Evolutionary conservation across 2,113 vertebrate species (phyloP), one percentile per base, ranked within the genome.

Genomic region (Phyllostomus discolor): DNA sequence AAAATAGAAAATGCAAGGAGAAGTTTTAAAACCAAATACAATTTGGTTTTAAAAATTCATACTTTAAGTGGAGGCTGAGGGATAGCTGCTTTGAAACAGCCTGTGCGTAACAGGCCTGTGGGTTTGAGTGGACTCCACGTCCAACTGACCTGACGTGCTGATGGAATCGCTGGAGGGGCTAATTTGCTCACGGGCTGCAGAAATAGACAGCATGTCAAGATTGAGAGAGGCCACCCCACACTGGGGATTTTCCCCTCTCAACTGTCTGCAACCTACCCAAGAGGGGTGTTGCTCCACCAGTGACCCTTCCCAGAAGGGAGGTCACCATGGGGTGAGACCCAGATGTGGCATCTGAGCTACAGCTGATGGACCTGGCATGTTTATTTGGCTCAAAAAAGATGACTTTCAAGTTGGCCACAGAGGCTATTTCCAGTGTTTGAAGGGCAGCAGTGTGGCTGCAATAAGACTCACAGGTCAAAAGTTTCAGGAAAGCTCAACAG

Each of bases 181-280:
- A 1, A 57, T 43, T 7, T 62, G 88, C 26, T 73, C 54, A 11
- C 0, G 5, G 43, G 75, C 26, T 10, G 14, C 11, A 0, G 7
- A 20, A 10, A 87, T 0, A 62, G 31, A 73, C 3, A 4, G 1
- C 17, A 33, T 17, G 15, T 85, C 11, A 17, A n/a, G 31, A 38
- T 0, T 0, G 7, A 85, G 86, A 41, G 62, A 38, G 41, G 46
- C 6, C 10, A 3, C 31, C 35, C 46, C 9, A 1, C 1, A 0
- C 22, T 1, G 3, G 41, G 7, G 9, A 46, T 19, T 11, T 28
- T 22, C 4, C 22, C 7, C 26, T 41, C 48, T 82, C 33, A 43
- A 31, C 43, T 52, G 80, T 57, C 52, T 52, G 31, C 22, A 7
- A 28, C 16, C 11, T 69, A 70, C 69, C 24, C 22, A 10, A 0